phyloP scores from a whole-genome alignment of 1,140 invertebrate genomes.

The Platorchestia sp. region DNA sequence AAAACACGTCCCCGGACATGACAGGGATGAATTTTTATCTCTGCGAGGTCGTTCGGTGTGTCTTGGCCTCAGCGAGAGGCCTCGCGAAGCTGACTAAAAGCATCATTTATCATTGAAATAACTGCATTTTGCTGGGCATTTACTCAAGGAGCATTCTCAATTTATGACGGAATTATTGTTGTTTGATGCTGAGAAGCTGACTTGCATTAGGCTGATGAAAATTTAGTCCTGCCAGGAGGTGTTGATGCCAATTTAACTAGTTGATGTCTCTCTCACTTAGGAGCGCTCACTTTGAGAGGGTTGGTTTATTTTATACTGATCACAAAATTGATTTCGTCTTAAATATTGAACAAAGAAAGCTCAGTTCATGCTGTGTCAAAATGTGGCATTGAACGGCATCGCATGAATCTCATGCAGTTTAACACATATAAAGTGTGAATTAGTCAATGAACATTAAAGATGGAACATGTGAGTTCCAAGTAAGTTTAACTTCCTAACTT shows the following conservation, averaged over 20 bases:
- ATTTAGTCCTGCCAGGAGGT: neutral
- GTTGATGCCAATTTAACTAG: neutral
- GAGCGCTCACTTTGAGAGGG: neutral
- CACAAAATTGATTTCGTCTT: neutral
- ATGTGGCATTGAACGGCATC: neutral
- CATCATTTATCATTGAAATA: slow-evolving; percentile 17
- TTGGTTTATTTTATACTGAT: neutral
- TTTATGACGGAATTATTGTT: slow-evolving; percentile 20
- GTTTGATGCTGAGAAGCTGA: neutral
- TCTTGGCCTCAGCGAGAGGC: neutral
- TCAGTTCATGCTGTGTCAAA: neutral
- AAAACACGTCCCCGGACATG: neutral
- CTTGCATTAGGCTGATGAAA: slow-evolving; percentile 18
- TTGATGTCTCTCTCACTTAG: neutral
- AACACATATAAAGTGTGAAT: too few relatives aligned
- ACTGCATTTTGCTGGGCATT: neutral
- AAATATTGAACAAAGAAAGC: neutral
- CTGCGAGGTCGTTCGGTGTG: neutral
- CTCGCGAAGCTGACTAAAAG: neutral
- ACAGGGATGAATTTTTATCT: neutral
- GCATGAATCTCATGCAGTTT: neutral
- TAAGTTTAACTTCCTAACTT: neutral
- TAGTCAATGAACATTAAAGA: neutral
- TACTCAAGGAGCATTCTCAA: neutral
- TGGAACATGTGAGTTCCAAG: neutral